phyloP scores from a whole-genome alignment of 1,140 invertebrate genomes.

The Paramacrobiotus metropolitanus region DNA sequence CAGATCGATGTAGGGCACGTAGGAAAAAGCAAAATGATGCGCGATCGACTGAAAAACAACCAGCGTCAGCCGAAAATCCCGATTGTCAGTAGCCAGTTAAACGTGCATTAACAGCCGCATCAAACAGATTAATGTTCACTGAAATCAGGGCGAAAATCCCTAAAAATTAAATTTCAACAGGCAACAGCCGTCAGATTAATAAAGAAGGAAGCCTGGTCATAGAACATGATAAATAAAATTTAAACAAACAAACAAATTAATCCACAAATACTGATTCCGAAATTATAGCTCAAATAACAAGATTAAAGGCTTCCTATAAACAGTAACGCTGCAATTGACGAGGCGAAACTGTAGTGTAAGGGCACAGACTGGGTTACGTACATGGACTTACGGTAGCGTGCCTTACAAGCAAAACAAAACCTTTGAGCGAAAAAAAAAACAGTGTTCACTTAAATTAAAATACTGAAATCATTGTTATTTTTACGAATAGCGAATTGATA shows the following conservation, averaged over 20 bases:
- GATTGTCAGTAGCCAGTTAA: background rate
- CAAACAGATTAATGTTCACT: background rate
- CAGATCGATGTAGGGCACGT: constrained; percentile 49
- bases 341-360: too few species aligned
- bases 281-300: too few species aligned
- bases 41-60: constrained; percentile 33
- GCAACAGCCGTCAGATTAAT: too few species aligned
- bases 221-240: too few species aligned
- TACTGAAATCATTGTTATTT: too few species aligned
- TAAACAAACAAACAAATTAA: too few species aligned
- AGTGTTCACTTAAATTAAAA: background rate
- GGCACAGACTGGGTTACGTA: too few species aligned
- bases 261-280: too few species aligned
- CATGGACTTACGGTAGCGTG: background rate
- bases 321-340: too few species aligned
- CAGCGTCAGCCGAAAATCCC: background rate
- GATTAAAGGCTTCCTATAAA: too few species aligned
- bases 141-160: background rate
- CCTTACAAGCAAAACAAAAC: background rate
- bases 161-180: too few species aligned
- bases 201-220: too few species aligned
- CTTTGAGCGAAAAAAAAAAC: background rate
- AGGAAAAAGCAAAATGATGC: constrained; percentile 81
- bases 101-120: background rate
- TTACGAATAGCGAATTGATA: background rate